These are phyloP conservation scores for Machimus rusticus DNA, from an alignment of 2,888 invertebrate genomes.

Conservation along the genomic window DNA sequence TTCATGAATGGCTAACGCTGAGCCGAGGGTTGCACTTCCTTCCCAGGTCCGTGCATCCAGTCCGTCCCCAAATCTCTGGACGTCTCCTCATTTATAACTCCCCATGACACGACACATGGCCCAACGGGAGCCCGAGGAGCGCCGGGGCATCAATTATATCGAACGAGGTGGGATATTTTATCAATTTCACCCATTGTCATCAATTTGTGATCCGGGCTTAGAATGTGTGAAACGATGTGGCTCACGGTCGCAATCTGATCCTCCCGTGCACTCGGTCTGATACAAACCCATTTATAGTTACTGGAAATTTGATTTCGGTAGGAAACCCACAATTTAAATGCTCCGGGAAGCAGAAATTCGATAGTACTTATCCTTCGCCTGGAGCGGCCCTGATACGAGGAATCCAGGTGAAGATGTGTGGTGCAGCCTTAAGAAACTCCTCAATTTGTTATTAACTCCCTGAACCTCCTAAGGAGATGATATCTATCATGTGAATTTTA, in stretches of 20 bases:
- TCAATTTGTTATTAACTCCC: background rate
- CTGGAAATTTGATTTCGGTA: background rate
- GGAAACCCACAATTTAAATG: background rate
- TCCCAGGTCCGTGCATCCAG: background rate
- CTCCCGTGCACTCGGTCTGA: background rate
- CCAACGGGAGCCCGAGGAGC: background rate
- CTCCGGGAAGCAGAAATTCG: background rate
- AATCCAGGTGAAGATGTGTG: background rate
- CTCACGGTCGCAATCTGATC: background rate
- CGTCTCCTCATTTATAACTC: conserved; percentile 27
- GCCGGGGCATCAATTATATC: background rate
- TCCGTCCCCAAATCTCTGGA: background rate
- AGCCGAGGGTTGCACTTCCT: background rate
- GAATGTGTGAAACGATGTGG: conserved; percentile 1
- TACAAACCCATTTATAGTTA: background rate
- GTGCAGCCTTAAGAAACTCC: background rate
- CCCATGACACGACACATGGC: conserved; percentile 24
- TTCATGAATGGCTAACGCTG: conserved; percentile 31
- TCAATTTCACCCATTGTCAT: conserved; percentile 28
- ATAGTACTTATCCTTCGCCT: background rate
- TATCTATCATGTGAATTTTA: background rate
- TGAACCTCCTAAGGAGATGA: background rate
- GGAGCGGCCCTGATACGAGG: background rate
- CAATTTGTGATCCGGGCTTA: conserved; percentile 17
- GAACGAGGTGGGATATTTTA: background rate